Evolutionary conservation across 2,888 invertebrate species (phyloP).

Genomic region (Hymenopus coronatus): DNA sequence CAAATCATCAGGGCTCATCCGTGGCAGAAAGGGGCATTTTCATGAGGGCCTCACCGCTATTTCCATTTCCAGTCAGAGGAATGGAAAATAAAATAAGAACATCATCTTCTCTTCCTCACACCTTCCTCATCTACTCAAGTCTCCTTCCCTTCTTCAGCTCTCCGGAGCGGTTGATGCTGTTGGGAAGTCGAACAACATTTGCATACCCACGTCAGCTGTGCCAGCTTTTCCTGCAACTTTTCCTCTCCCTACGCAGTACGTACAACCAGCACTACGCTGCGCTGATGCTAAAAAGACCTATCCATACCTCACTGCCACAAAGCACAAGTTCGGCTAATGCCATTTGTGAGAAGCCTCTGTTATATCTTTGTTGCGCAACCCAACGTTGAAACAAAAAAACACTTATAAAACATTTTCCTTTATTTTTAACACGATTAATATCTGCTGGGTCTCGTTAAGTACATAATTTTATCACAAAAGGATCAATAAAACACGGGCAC

Average conservation of each 20-base stretch:
- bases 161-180: constrained; percentile 24
- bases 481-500: too few species aligned
- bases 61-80: background rate
- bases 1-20: background rate
- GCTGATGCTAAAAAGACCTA: background rate
- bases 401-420: too few species aligned
- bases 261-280: background rate
- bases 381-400: too few species aligned
- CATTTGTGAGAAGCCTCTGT: too few species aligned
- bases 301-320: background rate
- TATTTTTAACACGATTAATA: too few species aligned
- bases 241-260: background rate
- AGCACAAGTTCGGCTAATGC: constrained; percentile 1
- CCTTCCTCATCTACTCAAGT: background rate
- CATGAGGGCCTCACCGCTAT: background rate
- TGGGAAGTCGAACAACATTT: constrained; percentile 40
- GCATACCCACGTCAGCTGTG: constrained; percentile 53
- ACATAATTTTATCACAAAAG: too few species aligned
- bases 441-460: too few species aligned
- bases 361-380: too few species aligned
- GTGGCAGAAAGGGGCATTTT: background rate
- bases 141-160: constrained; percentile 3
- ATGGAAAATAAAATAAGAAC: background rate
- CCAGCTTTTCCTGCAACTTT: constrained; percentile 46
- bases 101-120: background rate